A percentile compares a stretch with the other conserved stretches of the same genome.
Evolutionary conservation across 2,113 vertebrate genomes (phyloP).

Genomic region (Daboia siamensis): DNA sequence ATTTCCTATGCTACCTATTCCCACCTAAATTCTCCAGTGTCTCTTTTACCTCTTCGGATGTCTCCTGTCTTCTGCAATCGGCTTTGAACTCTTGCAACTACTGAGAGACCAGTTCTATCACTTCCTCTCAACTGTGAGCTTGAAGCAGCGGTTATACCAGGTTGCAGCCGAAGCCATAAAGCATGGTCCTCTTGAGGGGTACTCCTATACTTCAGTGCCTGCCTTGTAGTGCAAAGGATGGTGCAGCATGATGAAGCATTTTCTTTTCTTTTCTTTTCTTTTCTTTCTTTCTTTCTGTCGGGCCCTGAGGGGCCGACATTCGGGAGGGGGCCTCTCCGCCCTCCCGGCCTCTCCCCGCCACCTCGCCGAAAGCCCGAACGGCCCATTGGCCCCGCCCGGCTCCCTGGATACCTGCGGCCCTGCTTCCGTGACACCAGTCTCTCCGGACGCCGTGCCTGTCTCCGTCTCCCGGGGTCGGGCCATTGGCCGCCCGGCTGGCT

Average conservation of each 20-base stretch:
- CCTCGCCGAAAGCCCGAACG: too few species aligned
- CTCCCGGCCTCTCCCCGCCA: too few species aligned
- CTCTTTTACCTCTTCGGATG: neutral
- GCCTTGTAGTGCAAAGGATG: neutral
- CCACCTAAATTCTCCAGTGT: neutral
- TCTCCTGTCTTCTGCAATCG: neutral
- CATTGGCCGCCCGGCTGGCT: too few species aligned
- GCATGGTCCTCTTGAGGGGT: neutral
- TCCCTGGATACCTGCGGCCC: too few species aligned
- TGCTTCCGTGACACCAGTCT: too few species aligned
- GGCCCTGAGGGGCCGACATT: too few species aligned
- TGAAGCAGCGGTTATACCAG: neutral
- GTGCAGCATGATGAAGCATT: neutral
- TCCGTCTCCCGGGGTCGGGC: too few species aligned
- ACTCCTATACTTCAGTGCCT: neutral
- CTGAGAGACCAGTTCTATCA: neutral
- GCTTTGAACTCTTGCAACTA: neutral
- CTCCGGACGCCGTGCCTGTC: too few species aligned
- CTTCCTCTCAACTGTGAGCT: neutral
- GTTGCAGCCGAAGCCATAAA: neutral
- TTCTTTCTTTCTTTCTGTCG: too few species aligned
- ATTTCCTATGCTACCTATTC: neutral
- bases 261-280: too few species aligned
- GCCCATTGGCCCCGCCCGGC: too few species aligned
- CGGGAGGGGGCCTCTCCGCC: too few species aligned